These are phyloP conservation scores for Caenorhabditis macrosperma DNA, from an alignment of 2,888 invertebrate genomes.

Conservation along the genomic window DNA sequence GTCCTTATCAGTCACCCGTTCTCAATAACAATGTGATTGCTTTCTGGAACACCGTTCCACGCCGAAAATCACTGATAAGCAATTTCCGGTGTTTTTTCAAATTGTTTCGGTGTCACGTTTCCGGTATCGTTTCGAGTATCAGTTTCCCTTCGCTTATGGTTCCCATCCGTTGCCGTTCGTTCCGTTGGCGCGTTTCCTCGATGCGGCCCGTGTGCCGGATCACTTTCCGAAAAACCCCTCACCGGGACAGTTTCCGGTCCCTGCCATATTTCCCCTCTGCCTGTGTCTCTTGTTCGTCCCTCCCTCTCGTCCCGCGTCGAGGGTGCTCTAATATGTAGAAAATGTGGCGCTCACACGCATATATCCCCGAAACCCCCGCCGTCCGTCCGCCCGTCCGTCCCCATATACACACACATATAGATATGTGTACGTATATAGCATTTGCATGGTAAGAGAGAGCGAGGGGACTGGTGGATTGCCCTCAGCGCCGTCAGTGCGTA, in stretches of 20 bases:
- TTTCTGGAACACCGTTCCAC: neutral
- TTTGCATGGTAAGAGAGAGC: constrained; percentile 57
- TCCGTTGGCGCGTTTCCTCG: neutral
- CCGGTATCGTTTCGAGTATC: neutral
- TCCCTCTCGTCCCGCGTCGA: constrained; percentile 13
- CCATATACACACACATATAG: constrained; percentile 24
- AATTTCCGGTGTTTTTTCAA: neutral
- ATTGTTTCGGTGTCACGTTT: neutral
- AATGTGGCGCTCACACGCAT: constrained; percentile 50
- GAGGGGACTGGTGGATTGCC: constrained; percentile 49
- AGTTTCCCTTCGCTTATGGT: neutral
- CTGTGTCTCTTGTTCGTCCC: constrained; percentile 6
- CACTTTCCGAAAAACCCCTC: neutral
- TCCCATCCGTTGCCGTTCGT: neutral
- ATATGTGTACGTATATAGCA: constrained; percentile 49
- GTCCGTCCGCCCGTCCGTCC: constrained; percentile 22
- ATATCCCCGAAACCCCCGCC: constrained; percentile 52
- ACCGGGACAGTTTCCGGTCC: constrained; percentile 8
- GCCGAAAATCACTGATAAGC: neutral
- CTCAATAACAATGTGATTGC: neutral
- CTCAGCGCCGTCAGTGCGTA: constrained; percentile 48
- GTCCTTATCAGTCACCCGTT: constrained; percentile 19
- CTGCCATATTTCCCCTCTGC: constrained; percentile 14
- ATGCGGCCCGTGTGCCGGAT: neutral
- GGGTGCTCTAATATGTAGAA: constrained; percentile 50